Evolutionary conservation across 1,140 invertebrate species (phyloP).

Genomic region (Drosophila lacteicornis): DNA sequence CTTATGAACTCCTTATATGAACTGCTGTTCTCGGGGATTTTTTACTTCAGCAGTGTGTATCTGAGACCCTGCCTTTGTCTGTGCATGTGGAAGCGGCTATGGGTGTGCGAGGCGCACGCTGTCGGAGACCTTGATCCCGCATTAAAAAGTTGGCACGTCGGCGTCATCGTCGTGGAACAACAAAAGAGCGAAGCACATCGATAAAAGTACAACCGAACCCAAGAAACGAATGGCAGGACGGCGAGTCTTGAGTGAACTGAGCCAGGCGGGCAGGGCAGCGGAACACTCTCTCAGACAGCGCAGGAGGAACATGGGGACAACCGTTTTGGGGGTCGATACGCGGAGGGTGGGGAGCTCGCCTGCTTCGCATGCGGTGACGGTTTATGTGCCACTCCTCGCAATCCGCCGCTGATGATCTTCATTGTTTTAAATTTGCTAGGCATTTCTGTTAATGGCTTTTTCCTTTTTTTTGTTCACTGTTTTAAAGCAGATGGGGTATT

Average conservation of each 20-base stretch:
- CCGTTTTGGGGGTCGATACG: slow-evolving; percentile 14
- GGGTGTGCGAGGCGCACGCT: slow-evolving; percentile 37
- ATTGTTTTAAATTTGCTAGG: slow-evolving; percentile 73
- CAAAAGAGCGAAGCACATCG: slow-evolving; percentile 32
- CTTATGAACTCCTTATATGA: background rate
- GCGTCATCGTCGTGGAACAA: slow-evolving; percentile 48
- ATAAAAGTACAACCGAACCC: slow-evolving; percentile 35
- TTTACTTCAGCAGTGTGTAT: slow-evolving; percentile 3
- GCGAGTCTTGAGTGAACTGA: slow-evolving; percentile 34
- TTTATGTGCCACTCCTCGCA: slow-evolving; percentile 70
- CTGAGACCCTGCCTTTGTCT: slow-evolving; percentile 9
- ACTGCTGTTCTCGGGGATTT: slow-evolving; percentile 24
- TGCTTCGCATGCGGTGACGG: slow-evolving; percentile 64
- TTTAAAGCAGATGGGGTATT: slow-evolving; percentile 7
- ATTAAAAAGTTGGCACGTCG: slow-evolving; percentile 79
- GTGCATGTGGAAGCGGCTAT: slow-evolving; percentile 17
- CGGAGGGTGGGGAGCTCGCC: slow-evolving; percentile 2
- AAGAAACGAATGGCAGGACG: slow-evolving; percentile 35
- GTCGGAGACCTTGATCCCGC: slow-evolving; percentile 78
- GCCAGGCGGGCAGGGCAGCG: slow-evolving; percentile 14
- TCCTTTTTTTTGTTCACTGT: slow-evolving; percentile 10
- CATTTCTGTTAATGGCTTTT: slow-evolving; percentile 46
- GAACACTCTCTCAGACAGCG: slow-evolving; percentile 30
- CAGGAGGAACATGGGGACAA: slow-evolving; percentile 65
- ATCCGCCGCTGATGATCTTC: slow-evolving; percentile 73